These are phyloP conservation scores for Amyelois transitella DNA, from an alignment of 1,140 invertebrate species.

Conservation along the genomic window DNA sequence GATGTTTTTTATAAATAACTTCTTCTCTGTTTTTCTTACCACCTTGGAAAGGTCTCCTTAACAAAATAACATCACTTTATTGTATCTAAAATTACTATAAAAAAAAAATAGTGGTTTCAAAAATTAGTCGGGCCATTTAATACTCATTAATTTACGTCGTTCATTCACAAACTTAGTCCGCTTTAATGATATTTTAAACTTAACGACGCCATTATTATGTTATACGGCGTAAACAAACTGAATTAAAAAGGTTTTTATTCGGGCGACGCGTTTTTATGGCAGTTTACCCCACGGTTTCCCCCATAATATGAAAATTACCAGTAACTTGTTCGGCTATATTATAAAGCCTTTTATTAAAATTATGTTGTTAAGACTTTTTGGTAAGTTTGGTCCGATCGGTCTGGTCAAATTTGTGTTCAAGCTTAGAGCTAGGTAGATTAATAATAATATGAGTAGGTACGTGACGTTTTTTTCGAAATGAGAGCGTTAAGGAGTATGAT, in stretches of 20 bases:
- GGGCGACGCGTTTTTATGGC: constrained; percentile 2
- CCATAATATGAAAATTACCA: constrained; percentile 3
- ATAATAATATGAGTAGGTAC: too few relatives aligned
- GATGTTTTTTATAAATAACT: too few relatives aligned
- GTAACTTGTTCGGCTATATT: background rate
- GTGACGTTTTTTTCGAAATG: background rate
- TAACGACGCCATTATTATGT: constrained; percentile 4
- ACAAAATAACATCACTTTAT: too few relatives aligned
- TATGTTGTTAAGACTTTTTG: too few relatives aligned
- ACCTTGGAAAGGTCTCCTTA: too few relatives aligned
- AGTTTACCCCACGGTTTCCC: background rate
- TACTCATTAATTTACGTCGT: background rate
- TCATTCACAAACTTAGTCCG: constrained; percentile 1
- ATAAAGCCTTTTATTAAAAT: background rate
- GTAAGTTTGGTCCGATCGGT: too few relatives aligned
- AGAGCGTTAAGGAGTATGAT: too few relatives aligned
- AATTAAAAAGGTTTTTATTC: constrained; percentile 8
- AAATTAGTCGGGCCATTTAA: background rate
- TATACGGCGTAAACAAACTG: constrained; percentile 5
- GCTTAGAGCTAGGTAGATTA: too few relatives aligned
- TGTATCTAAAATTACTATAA: too few relatives aligned
- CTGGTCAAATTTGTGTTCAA: too few relatives aligned
- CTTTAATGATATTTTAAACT: constrained; percentile 8
- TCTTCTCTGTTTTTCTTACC: too few relatives aligned
- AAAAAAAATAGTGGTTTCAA: background rate